These are phyloP conservation scores for Punctoribates punctum DNA, from an alignment of 2,888 invertebrate species.

Conservation along the genomic window DNA sequence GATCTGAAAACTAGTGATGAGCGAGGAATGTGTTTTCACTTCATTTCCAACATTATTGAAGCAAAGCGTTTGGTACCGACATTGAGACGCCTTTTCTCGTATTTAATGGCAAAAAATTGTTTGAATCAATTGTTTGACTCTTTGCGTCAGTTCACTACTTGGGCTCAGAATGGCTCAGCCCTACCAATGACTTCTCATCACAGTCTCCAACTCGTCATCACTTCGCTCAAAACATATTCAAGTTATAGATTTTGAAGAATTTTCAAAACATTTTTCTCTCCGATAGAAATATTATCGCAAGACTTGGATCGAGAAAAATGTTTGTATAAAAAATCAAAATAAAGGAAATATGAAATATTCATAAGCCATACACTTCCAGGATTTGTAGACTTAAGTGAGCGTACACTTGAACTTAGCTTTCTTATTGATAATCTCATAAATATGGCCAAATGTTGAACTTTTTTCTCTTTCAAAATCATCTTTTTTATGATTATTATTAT, in stretches of 20 bases:
- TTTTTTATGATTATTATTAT: too few relatives aligned
- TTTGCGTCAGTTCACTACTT: background rate
- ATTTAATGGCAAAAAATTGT: background rate
- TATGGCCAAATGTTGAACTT: too few relatives aligned
- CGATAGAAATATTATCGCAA: too few relatives aligned
- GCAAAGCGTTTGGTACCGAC: constrained; percentile 10
- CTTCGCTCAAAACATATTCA: background rate
- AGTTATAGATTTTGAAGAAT: background rate
- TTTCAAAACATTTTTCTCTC: background rate
- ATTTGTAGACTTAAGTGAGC: background rate
- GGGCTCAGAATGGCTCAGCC: too few relatives aligned
- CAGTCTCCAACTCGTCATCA: background rate
- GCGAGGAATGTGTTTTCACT: background rate
- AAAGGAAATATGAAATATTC: background rate
- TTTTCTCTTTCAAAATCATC: too few relatives aligned
- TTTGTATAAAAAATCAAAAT: too few relatives aligned
- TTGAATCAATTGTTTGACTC: constrained; percentile 20
- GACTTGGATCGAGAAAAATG: too few relatives aligned
- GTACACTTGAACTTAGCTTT: background rate
- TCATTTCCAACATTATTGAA: constrained; percentile 16
- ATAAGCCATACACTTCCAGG: background rate
- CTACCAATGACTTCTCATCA: background rate
- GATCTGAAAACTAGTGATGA: background rate
- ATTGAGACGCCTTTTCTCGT: background rate
- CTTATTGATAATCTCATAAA: too few relatives aligned